Evolutionary conservation across 2,797 vertebrate genomes (phyloP), one percentile per base, ranked within the genome.

Genomic region (Urocyon cinereoargenteus): DNA sequence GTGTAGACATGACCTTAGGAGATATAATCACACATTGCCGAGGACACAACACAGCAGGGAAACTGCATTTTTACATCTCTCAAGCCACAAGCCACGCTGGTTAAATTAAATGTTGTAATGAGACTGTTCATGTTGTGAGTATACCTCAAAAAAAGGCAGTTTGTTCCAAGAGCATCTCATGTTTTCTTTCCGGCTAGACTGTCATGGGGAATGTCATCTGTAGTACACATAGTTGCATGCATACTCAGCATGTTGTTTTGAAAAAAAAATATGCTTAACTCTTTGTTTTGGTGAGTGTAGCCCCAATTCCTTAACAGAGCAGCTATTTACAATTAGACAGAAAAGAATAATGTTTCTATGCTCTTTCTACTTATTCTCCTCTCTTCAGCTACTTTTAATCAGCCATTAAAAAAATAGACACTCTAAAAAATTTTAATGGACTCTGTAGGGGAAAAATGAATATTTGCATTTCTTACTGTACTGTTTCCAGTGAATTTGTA

Each of bases 101-200:
- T 89, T 97, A 75, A 96, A 61, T 62, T 40, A 94, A 95, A 83
- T 89, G 34, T 85, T 92, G 6, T 70, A 91, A 78, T 79, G 61
- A 34, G 40, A 83, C 94, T 92, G 66, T 84, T 88, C 26, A 64
- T 62, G 36, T 79, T 86, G 26, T 86, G 68, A 94, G 79, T 87
- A 7, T 36, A 64, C 85, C 24, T 88, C 62, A 86, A 78, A 97
- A 97, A 89, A 89, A 84, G 1, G n/a, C 49, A 90, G 53, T 82
- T 92, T 88, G 36, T 92, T 93, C 93, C 24, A 93, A 94, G 82
- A 94, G 22, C 18, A n/a, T 95, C 61, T 95, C 16, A 68, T 89
- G 28, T 90, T 96, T 96, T 81, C 59, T 26, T 89, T 92, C 53
- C 64, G 53, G 75, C n/a, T 96, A 82, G 9, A 97, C 45, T 77